Evolutionary conservation across 2,797 vertebrate genomes (phyloP).

Genomic region (Arrhamphus sclerolepis): DNA sequence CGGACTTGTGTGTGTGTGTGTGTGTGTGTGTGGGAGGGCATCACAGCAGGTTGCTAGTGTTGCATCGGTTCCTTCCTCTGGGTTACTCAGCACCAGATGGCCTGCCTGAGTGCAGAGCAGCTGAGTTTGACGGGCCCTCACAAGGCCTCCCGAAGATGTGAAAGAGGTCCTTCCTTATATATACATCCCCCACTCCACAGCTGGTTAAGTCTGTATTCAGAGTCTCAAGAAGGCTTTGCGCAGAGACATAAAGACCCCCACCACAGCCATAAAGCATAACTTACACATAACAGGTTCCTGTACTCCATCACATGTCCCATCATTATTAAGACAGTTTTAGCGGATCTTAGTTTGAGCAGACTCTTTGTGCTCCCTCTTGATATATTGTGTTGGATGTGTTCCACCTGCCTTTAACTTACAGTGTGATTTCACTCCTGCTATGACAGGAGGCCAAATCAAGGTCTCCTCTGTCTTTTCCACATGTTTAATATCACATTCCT

Average conservation of each 20-base stretch:
- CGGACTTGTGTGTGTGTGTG: conserved; percentile 26
- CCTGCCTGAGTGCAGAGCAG: conserved; percentile 57
- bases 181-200: conserved; percentile 56
- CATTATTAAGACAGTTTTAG: conserved; percentile 33
- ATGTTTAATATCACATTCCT: conserved; percentile 47
- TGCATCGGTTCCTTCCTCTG: conserved; percentile 30
- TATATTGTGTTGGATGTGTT: conserved; percentile 18
- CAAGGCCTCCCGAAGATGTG: conserved; percentile 42
- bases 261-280: conserved; percentile 59
- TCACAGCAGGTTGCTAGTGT: conserved; percentile 29
- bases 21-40: conserved; percentile 27
- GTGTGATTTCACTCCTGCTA: conserved; percentile 27
- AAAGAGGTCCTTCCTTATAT: conserved; percentile 42
- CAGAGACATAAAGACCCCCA: conserved; percentile 43
- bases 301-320: conserved; percentile 11
- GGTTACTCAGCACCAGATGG: conserved; percentile 69
- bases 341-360: conserved; percentile 22
- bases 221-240: conserved; percentile 46
- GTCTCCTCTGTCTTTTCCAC: conserved; percentile 36
- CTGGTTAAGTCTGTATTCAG: conserved; percentile 52
- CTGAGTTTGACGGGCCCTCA: conserved; percentile 64
- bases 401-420: conserved; percentile 10
- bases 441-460: conserved; percentile 19
- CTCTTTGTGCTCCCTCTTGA: conserved; percentile 1
- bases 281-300: conserved; percentile 36